Evolutionary conservation across 1,140 invertebrate genomes (phyloP).

Genomic region (Euura lappo): DNA sequence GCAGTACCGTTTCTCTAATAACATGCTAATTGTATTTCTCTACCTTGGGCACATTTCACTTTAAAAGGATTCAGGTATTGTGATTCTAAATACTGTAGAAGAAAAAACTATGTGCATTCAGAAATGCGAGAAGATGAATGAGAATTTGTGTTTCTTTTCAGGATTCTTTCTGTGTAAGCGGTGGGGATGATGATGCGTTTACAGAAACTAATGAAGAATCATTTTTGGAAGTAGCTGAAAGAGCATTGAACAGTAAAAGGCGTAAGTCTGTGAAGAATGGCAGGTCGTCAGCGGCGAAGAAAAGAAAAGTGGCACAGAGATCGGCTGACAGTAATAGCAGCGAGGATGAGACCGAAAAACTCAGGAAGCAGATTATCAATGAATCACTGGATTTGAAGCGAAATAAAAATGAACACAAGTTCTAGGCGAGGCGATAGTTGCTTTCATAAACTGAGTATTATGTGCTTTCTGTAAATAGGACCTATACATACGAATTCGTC

Average conservation of each 20-base stretch:
- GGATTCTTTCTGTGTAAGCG: slow-evolving; percentile 46
- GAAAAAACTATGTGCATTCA: too few species aligned
- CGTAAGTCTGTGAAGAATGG: slow-evolving; percentile 23
- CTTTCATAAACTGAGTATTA: neutral
- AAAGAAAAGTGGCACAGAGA: slow-evolving; percentile 15
- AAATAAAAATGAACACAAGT: slow-evolving; percentile 19
- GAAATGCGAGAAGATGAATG: too few species aligned
- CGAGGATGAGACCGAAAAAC: slow-evolving; percentile 40
- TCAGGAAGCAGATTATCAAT: slow-evolving; percentile 32
- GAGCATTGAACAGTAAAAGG: slow-evolving; percentile 21
- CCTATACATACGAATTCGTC: neutral
- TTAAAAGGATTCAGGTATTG: neutral
- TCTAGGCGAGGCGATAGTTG: slow-evolving; percentile 4
- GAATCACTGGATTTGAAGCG: slow-evolving; percentile 24
- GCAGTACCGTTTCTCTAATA: too few species aligned
- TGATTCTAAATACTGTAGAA: too few species aligned
- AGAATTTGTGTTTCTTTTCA: slow-evolving; percentile 9
- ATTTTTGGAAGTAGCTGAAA: slow-evolving; percentile 20
- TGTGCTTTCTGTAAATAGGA: neutral
- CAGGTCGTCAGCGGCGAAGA: neutral
- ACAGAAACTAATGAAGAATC: neutral
- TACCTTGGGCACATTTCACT: neutral
- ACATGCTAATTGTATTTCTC: too few species aligned
- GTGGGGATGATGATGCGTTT: slow-evolving; percentile 14
- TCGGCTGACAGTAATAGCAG: slow-evolving; percentile 32